Conservation (phyloP, 2,113 vertebrate genomes). For the Eonycteris spelaea region DNA sequence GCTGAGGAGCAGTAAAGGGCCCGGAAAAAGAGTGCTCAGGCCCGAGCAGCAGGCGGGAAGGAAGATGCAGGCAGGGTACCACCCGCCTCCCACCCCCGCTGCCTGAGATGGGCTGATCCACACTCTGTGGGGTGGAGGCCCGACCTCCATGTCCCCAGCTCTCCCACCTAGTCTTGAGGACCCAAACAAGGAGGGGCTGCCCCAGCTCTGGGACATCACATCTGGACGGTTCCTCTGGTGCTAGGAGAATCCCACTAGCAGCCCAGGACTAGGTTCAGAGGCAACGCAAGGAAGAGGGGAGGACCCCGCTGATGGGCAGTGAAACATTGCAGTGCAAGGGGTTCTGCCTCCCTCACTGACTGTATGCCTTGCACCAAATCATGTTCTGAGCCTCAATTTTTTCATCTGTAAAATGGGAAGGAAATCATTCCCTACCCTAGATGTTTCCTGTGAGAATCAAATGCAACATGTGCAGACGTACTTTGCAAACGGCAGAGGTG, state of each 20-base stretch:
- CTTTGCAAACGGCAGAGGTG: not conserved
- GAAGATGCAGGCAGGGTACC: not conserved
- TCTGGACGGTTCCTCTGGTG: not conserved
- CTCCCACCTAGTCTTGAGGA: not conserved
- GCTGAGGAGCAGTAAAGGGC: not conserved
- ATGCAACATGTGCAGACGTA: fast-evolving
- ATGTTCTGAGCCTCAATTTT: not conserved
- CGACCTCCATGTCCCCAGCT: not conserved
- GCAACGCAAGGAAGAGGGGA: not conserved
- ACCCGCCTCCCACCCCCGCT: not conserved
- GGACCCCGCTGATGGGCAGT: not conserved
- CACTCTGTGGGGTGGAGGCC: not conserved
- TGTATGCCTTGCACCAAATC: not conserved
- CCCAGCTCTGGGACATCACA: not conserved
- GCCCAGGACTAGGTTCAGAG: not conserved
- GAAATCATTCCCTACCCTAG: fast-evolving
- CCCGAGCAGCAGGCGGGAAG: not conserved
- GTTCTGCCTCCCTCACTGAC: not conserved
- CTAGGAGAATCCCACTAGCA: too few relatives aligned
- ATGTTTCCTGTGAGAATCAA: not conserved
- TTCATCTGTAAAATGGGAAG: too few relatives aligned
- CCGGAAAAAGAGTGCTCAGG: not conserved
- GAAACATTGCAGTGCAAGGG: too few relatives aligned
- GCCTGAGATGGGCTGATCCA: not conserved
- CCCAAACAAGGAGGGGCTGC: fast-evolving